phyloP scores from a whole-genome alignment of 2,888 invertebrate species.

The Tipula vernalis region DNA sequence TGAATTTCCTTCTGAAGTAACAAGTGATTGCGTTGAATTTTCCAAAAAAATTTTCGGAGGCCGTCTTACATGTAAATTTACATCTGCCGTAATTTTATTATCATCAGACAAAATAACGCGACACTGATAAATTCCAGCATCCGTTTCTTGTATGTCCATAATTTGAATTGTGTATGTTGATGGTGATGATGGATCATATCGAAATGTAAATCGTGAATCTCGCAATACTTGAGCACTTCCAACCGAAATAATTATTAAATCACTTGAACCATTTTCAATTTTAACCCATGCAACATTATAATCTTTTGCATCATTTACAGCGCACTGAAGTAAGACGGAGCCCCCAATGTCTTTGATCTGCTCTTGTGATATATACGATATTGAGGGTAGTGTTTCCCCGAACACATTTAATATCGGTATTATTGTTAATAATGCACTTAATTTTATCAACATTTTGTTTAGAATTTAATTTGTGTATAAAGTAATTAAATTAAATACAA shows the following conservation, averaged over 20 bases:
- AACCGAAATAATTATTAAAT: constrained; percentile 66
- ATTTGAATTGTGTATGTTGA: constrained; percentile 74
- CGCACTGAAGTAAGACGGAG: constrained; percentile 75
- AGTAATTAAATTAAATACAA: too few relatives aligned
- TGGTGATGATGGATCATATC: constrained; percentile 66
- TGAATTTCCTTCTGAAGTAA: constrained; percentile 37
- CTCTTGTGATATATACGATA: constrained; percentile 83
- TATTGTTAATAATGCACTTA: too few relatives aligned
- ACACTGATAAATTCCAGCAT: constrained; percentile 78
- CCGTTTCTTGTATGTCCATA: constrained; percentile 87
- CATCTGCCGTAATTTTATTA: constrained; percentile 70
- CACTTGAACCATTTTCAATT: constrained; percentile 39
- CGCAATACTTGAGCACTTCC: constrained; percentile 74
- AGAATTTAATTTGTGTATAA: too few relatives aligned
- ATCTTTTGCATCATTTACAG: constrained; percentile 77
- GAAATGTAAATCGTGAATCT: constrained; percentile 70
- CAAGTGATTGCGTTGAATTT: constrained; percentile 70
- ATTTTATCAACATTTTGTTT: too few relatives aligned
- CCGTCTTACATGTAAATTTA: constrained; percentile 72
- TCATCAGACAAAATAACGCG: constrained; percentile 73
- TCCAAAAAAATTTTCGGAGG: constrained; percentile 79
- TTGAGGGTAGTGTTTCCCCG: constrained; percentile 67
- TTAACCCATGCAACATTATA: constrained; percentile 79
- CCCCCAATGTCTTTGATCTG: constrained; percentile 87
- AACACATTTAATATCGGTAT: background rate